Base-by-base conservation (phyloP, 2,797 vertebrate genomes). In the Bufotes viridis region DNA sequence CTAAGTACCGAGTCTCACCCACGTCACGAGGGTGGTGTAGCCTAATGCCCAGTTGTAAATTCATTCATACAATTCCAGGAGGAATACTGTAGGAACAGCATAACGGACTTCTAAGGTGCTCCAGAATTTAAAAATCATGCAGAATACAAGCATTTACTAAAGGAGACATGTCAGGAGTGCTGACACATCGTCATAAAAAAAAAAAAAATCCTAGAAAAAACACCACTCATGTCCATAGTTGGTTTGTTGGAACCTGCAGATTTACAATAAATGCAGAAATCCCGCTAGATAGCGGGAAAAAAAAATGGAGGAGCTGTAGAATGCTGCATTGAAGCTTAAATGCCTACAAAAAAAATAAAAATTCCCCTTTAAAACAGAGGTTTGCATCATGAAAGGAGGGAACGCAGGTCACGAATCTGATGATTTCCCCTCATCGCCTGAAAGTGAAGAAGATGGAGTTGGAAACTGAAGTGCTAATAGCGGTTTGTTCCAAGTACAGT, bases 381-480 rank as follows among this genome's bases (percentile, higher is more conserved):
- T 63, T 51, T 67, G 58, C 17, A 76, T 29, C 75, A 58, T 76
- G 72, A 61, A 49, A 82, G 58, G 22, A 29, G 8, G 20, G 65
- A n/a, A 85, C 7, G 29, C 15, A 55, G 51, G 14, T 51, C 34
- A 24, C 11, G 65, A 82, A 51, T 83, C n/a, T 55, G 81, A 83
- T 26, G 24, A 70, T 69, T 57, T 57, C 51, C 29, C 58, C 51
- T 24, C 51, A 34, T 49, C 24, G 12, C 60, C 51, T 3, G 80
- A 58, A 60, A 65, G 84, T 55, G 80, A 83, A 61, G 34, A 78
- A 58, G 70, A 81, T 49, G 78, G 51, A 60, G 65, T 34, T 63
- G 57, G 29, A 63, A 51, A 83, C 65, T 61, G 57, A 87, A 89
- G 81, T 26, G 88, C 61, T 89, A 84, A 87, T 49, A 87, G 83